phyloP scores from a whole-genome alignment of 1,140 invertebrate genomes.

The Neomicropteryx cornuta region DNA sequence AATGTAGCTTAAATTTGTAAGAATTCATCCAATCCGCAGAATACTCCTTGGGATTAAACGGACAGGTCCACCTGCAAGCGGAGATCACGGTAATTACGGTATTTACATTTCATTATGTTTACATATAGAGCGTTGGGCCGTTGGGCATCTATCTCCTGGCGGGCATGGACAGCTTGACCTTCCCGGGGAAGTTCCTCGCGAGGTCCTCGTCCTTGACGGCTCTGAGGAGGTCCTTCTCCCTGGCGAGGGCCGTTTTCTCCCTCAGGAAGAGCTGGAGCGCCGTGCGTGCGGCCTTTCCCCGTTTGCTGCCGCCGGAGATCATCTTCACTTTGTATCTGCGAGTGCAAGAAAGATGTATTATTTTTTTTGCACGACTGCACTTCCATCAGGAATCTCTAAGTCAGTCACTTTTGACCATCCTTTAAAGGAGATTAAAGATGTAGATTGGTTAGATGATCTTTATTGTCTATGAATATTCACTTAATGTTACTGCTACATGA shows the following conservation, averaged over 20 bases:
- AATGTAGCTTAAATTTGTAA: no score
- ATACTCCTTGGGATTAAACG: no score
- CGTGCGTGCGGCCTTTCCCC: slow-evolving; percentile 91
- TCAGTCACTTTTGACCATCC: background rate
- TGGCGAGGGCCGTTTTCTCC: slow-evolving; percentile 63
- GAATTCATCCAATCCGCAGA: no score
- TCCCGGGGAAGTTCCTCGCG: slow-evolving; percentile 93
- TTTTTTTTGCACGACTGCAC: background rate
- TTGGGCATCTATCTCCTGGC: no score
- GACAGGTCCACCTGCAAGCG: no score
- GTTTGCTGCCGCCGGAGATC: slow-evolving; percentile 86
- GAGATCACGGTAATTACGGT: no score
- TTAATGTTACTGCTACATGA: no score
- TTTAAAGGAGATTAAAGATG: background rate
- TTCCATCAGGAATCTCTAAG: background rate
- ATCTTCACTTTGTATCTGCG: slow-evolving; percentile 87
- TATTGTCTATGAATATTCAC: no score
- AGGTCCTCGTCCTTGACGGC: slow-evolving; percentile 89
- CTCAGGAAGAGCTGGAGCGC: slow-evolving; percentile 81
- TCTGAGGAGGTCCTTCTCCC: slow-evolving; percentile 89
- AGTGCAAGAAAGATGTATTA: slow-evolving; percentile 16
- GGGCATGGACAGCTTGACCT: slow-evolving; percentile 90
- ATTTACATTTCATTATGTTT: no score
- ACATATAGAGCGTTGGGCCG: no score
- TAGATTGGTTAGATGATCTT: no score